A percentile compares a stretch with the other conserved stretches of the same genome.
Conservation (phyloP, 23 tunicate species). For the Styela plicata region DNA sequence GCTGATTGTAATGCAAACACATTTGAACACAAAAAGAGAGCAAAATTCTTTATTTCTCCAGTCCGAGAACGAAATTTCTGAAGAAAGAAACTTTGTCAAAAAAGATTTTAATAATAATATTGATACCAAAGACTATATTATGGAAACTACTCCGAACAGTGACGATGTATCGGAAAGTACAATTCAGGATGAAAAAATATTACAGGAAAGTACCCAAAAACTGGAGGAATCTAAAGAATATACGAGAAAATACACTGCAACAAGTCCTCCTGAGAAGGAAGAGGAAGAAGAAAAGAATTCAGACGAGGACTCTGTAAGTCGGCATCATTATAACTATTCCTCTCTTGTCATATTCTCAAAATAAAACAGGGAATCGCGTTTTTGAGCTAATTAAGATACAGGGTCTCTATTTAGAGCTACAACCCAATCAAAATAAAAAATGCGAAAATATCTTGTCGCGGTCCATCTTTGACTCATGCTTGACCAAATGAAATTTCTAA, state of each 20-base stretch:
- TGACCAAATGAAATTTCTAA: no score
- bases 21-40: neutral
- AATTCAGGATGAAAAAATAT: neutral
- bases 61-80: neutral
- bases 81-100: neutral
- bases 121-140: neutral
- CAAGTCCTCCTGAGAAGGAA: no score
- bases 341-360: no score
- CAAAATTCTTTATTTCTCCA: neutral
- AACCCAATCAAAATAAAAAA: no score
- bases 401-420: no score
- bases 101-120: neutral
- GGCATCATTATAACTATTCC: no score
- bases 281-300: no score
- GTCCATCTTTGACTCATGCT: no score
- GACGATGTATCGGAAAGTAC: neutral
- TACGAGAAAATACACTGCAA: neutral
- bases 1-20: constrained; percentile 2
- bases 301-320: no score
- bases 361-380: no score
- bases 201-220: neutral
- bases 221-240: neutral
- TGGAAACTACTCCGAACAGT: neutral
- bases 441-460: no score
- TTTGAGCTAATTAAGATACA: no score